phyloP scores from a whole-genome alignment of 2,113 vertebrate species.

The Odontophorus gujanensis region DNA sequence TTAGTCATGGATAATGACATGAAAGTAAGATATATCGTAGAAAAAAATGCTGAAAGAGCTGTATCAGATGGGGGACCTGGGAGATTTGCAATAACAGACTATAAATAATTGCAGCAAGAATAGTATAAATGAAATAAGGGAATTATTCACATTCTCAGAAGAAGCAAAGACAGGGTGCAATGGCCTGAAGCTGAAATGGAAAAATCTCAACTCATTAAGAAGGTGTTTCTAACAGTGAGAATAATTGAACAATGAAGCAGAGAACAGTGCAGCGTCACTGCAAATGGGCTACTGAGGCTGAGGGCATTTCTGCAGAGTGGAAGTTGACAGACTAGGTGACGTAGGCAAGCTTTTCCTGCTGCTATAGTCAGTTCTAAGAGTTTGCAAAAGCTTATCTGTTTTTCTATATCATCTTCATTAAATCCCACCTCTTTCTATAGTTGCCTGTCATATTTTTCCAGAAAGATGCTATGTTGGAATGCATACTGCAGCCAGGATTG shows the following conservation, averaged over 20 bases:
- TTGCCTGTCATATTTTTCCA: neutral
- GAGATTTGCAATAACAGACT: conserved; percentile 35
- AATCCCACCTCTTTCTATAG: neutral
- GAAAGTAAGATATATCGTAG: neutral
- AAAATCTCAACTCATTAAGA: neutral
- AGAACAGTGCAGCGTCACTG: neutral
- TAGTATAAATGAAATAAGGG: conserved; percentile 58
- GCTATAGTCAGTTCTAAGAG: neutral
- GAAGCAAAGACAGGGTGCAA: conserved; percentile 26
- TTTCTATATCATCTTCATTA: neutral
- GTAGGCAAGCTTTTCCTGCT: neutral
- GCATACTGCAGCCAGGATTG: accelerated
- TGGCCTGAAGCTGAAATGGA: conserved; percentile 45
- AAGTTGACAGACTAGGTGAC: neutral
- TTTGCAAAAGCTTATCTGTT: neutral
- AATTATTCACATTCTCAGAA: conserved; percentile 50
- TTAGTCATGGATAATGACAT: neutral
- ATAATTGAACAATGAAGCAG: neutral
- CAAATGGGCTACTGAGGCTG: neutral
- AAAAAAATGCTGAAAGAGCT: neutral
- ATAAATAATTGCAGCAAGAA: conserved; percentile 58
- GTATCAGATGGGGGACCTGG: neutral
- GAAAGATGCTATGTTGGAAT: neutral
- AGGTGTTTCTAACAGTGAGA: neutral
- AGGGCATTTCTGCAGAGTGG: neutral